phyloP scores from a whole-genome alignment of 30 jellyfish, hydroid and myxozoan species.

The Aurelia aurita complex sp. Pacific region DNA sequence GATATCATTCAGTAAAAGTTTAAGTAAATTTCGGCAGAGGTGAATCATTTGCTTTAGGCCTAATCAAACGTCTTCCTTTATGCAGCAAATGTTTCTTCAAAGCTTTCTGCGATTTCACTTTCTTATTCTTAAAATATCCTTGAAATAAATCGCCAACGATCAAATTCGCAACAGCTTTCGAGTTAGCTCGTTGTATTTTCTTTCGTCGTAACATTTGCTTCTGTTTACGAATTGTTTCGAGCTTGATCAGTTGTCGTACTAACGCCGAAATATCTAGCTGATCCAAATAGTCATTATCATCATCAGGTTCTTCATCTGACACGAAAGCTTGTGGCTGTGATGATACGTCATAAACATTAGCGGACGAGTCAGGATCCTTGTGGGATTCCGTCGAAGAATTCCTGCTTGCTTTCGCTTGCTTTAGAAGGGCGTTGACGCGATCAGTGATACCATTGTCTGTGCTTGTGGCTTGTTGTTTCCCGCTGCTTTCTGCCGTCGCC shows the following conservation, averaged over 20 bases:
- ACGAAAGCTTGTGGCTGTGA: constrained; percentile 11
- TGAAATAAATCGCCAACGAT: constrained; percentile 49
- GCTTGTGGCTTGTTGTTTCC: background rate
- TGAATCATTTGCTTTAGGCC: constrained; percentile 27
- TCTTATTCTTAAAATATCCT: constrained; percentile 50
- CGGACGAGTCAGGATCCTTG: background rate
- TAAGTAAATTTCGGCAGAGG: constrained; percentile 68
- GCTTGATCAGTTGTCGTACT: constrained; percentile 70
- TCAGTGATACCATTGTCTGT: background rate
- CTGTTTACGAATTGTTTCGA: constrained; percentile 58
- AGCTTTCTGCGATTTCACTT: constrained; percentile 35
- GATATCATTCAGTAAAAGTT: background rate
- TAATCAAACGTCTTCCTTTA: constrained; percentile 9
- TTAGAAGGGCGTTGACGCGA: background rate
- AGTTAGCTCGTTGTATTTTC: constrained; percentile 39
- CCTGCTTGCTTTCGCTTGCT: background rate
- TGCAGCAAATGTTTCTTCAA: constrained; percentile 63
- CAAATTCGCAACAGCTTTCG: constrained; percentile 31
- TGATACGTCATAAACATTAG: constrained; percentile 8
- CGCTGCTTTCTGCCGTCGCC: background rate
- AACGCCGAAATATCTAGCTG: constrained; percentile 66
- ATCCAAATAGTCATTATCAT: constrained; percentile 60
- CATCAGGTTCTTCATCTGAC: constrained; percentile 18
- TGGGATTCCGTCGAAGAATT: background rate
- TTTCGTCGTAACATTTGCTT: constrained; percentile 39